Base-by-base conservation (phyloP, 1,140 invertebrate genomes). In the Sycophaga agraensis region DNA sequence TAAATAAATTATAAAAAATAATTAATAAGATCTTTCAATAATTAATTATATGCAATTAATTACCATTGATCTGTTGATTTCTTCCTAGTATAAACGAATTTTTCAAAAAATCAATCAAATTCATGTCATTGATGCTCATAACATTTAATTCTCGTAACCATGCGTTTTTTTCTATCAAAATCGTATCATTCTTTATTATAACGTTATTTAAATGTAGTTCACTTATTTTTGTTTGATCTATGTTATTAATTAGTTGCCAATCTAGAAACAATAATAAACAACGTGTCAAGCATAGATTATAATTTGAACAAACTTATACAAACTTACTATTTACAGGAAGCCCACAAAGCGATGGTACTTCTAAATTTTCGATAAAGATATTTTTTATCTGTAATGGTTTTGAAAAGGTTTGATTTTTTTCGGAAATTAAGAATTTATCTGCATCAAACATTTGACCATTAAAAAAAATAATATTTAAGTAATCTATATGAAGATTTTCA, bases 301-400 rank as follows among this genome's bases (percentile, higher is more conserved):
- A 35, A 48, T 6, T 42, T 46, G 31, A 7, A 26, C 9, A 31
- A 37, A 39, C 26, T 42, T 35, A 50, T 14, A 31, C 1, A 26
- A 26, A 43, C 49, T 35, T 53, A 68, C 64, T 39, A 34, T 67
- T 21, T n/a, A 40, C 35, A 7, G 68, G 53, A 46, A 73, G 63
- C 35, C 70, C 73, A 26, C 73, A 75, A 19, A 73, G 37, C 5
- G 68, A 68, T 6, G 69, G 50, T 4, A 74, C 63, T 66, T 68
- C 48, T 16, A 73, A 46, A 24, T 70, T n/a, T 2, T 69, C 34
- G 5, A 71, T 42, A 14, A 37, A 40, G 0, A 71, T 21, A 6
- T 54, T 49, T 22, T 55, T 24, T 11, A 16, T 60, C 2, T 21
- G 11, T 22, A 74, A 40, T 0, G 62, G 19, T 12, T 17, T 7